Percentiles rank a stretch among this genome's conserved stretches.
These are phyloP conservation scores for Lathamus discolor DNA, from an alignment of 2,113 vertebrate genomes.

Conservation along the genomic window DNA sequence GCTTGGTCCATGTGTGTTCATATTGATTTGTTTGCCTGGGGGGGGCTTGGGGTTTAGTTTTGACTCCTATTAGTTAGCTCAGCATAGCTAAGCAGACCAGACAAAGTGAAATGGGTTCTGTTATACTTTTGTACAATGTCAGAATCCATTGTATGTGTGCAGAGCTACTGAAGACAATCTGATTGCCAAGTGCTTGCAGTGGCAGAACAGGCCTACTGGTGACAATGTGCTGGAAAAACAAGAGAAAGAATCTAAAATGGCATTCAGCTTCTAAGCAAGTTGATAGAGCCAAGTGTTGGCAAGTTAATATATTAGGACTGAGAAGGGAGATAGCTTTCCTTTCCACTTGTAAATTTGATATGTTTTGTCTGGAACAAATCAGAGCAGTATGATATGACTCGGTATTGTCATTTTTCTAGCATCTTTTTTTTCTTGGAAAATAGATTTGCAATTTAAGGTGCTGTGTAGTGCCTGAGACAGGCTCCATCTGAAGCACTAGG, in stretches of 20 bases:
- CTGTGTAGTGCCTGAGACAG: neutral
- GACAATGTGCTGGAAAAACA: slow-evolving; percentile 29
- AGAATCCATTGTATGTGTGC: neutral
- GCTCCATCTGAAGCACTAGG: neutral
- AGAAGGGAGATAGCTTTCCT: neutral
- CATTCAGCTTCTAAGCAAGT: neutral
- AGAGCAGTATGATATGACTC: neutral
- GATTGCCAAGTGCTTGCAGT: neutral
- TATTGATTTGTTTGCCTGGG: neutral
- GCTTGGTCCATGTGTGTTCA: neutral
- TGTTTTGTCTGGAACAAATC: slow-evolving; percentile 43
- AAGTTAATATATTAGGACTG: neutral
- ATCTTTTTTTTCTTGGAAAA: neutral
- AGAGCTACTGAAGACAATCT: neutral
- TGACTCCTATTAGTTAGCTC: neutral
- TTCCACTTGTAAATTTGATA: slow-evolving; percentile 30
- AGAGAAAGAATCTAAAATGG: neutral
- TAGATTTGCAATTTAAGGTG: neutral
- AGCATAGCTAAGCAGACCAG: neutral
- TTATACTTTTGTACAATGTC: neutral
- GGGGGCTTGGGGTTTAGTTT: neutral
- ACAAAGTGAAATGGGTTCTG: neutral
- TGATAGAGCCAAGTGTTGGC: slow-evolving; percentile 30
- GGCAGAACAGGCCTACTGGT: neutral
- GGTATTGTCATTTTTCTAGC: neutral